Evolutionary conservation across 2,888 invertebrate genomes (phyloP).

Genomic region (Drosophila bunnanda): DNA sequence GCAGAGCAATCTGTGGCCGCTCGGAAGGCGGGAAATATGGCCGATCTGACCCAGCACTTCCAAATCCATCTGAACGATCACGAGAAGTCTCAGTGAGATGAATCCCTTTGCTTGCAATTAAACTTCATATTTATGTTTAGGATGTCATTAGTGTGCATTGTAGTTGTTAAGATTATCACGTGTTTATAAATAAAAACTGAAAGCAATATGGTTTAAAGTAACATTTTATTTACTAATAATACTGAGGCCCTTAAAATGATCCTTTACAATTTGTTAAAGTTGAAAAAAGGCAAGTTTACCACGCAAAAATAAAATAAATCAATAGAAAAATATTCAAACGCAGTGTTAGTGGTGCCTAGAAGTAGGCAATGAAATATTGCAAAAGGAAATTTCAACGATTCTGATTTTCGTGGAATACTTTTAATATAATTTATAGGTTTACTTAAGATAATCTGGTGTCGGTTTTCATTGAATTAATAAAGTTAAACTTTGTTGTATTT

Average conservation of each 20-base stretch:
- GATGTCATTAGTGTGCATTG: slow-evolving; percentile 31
- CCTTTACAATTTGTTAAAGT: too few species aligned
- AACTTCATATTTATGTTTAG: slow-evolving; percentile 48
- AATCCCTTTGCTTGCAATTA: slow-evolving; percentile 7
- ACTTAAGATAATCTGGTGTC: too few species aligned
- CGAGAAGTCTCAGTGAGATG: slow-evolving; percentile 67
- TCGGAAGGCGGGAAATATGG: slow-evolving; percentile 49
- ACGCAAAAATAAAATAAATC: too few species aligned
- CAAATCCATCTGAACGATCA: slow-evolving; percentile 45
- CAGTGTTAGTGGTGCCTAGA: background rate
- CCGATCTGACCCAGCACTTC: slow-evolving; percentile 66
- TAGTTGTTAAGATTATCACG: slow-evolving; percentile 19
- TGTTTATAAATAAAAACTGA: slow-evolving; percentile 33
- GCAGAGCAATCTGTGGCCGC: slow-evolving; percentile 41
- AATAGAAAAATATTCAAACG: too few species aligned
- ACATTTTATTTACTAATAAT: too few species aligned
- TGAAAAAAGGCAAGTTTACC: too few species aligned
- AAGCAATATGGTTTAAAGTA: background rate
- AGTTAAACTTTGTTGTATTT: too few species aligned
- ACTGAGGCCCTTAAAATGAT: too few species aligned
- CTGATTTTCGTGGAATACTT: background rate
- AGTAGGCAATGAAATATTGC: background rate
- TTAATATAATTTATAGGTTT: too few species aligned
- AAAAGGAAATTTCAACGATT: background rate
- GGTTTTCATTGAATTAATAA: too few species aligned